Conservation (phyloP, 1,140 invertebrate species). For the Microplitis mediator region DNA sequence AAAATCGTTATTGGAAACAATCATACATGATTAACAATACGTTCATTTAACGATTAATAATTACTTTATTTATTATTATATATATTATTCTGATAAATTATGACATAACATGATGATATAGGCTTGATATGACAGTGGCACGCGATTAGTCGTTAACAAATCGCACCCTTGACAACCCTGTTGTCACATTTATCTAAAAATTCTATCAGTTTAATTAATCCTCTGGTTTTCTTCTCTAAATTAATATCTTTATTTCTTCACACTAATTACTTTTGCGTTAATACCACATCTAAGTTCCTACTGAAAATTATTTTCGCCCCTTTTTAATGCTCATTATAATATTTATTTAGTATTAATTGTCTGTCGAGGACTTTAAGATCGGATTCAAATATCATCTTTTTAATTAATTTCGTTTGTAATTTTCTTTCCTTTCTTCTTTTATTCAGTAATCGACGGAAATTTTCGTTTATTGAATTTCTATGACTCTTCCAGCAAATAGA, state of each 20-base stretch:
- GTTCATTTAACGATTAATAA: constrained; percentile 45
- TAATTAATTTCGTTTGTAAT: neutral
- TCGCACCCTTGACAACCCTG: constrained; percentile 22
- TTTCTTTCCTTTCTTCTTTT: too few species aligned
- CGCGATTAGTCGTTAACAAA: constrained; percentile 38
- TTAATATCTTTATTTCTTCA: neutral
- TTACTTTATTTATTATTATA: constrained; percentile 7
- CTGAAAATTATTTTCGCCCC: neutral
- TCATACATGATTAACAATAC: constrained; percentile 53
- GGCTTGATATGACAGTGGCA: constrained; percentile 61
- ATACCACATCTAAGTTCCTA: neutral
- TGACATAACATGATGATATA: constrained; percentile 61
- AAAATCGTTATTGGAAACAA: constrained; percentile 26
- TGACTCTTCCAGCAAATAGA: constrained; percentile 16
- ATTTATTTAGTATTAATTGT: neutral
- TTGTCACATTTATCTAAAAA: constrained; percentile 18
- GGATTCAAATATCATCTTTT: neutral
- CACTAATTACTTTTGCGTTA: neutral
- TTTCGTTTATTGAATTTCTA: constrained; percentile 11
- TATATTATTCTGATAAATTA: constrained; percentile 36
- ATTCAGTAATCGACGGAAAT: constrained; percentile 12
- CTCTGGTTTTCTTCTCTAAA: neutral
- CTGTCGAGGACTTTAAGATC: neutral
- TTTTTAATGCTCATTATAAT: neutral
- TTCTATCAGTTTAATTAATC: neutral